Evolutionary conservation across 2,888 invertebrate genomes (phyloP).

Genomic region (Alloplasta piceator): DNA sequence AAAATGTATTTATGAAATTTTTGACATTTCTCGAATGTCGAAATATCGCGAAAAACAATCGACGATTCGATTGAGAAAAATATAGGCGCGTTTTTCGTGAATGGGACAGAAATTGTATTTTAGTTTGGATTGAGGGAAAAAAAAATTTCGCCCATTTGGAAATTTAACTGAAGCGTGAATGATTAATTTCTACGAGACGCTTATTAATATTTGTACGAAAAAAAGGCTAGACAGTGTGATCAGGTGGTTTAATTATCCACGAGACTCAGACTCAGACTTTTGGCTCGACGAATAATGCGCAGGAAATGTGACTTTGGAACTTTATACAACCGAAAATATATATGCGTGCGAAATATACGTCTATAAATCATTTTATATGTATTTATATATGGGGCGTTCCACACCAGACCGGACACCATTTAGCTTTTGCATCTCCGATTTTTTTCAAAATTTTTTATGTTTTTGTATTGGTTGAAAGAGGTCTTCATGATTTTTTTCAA

Average conservation of each 20-base stretch:
- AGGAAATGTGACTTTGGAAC: slow-evolving; percentile 42
- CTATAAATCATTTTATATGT: slow-evolving; percentile 4
- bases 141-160: slow-evolving; percentile 3
- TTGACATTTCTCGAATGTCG: slow-evolving; percentile 42
- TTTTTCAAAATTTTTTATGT: no score
- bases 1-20: slow-evolving; percentile 37
- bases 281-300: slow-evolving; percentile 38
- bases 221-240: slow-evolving; percentile 8
- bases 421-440: no score
- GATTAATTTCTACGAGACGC: slow-evolving; percentile 37
- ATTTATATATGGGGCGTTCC: no score
- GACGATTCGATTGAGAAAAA: slow-evolving; percentile 18
- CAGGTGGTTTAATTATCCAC: slow-evolving; percentile 38
- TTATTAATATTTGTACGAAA: slow-evolving; percentile 19
- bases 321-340: slow-evolving; percentile 38
- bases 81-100: neutral
- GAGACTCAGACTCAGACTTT: slow-evolving; percentile 17
- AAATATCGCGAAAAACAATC: slow-evolving; percentile 23
- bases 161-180: no score
- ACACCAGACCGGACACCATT: no score
- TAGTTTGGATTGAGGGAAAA: slow-evolving; percentile 25
- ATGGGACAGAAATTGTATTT: slow-evolving; percentile 12
- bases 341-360: no score
- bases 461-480: no score
- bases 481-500: no score